Percentiles rank a stretch among this genome's conserved stretches.
Conservation (phyloP, 1,140 invertebrate genomes). For the Coenobita brevimanus region DNA sequence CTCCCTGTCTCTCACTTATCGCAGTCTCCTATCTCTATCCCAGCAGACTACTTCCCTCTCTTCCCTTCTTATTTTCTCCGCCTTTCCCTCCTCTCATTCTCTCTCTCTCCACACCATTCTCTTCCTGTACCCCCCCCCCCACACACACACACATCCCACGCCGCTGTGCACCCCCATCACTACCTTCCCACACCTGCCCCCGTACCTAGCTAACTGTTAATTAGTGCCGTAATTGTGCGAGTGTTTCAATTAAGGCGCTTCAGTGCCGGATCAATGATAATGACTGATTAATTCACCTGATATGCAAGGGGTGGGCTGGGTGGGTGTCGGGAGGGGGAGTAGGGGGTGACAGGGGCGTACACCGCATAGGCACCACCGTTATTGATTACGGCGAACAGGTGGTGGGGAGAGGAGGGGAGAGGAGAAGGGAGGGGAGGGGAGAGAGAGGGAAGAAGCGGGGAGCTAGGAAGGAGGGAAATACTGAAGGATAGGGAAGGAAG, state of each 20-base stretch:
- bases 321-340: background rate
- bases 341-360: background rate
- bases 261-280: constrained; percentile 18
- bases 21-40: background rate
- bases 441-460: background rate
- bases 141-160: background rate
- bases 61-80: background rate
- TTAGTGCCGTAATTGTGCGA: constrained; percentile 28
- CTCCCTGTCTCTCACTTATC: background rate
- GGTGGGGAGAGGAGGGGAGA: background rate
- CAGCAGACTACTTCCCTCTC: background rate
- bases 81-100: background rate
- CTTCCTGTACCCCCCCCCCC: background rate
- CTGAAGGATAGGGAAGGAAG: no score
- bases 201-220: background rate
- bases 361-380: no score
- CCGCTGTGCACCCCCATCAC: background rate
- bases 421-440: background rate
- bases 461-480: background rate
- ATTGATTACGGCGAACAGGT: no score
- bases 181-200: background rate
- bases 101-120: background rate
- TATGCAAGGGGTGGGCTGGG: background rate
- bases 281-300: constrained; percentile 29
- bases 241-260: constrained; percentile 22